Percentiles rank a stretch among this genome's conserved stretches.
phyloP scores from a whole-genome alignment of 2,888 invertebrate species.

The Ochropleura leucogaster region DNA sequence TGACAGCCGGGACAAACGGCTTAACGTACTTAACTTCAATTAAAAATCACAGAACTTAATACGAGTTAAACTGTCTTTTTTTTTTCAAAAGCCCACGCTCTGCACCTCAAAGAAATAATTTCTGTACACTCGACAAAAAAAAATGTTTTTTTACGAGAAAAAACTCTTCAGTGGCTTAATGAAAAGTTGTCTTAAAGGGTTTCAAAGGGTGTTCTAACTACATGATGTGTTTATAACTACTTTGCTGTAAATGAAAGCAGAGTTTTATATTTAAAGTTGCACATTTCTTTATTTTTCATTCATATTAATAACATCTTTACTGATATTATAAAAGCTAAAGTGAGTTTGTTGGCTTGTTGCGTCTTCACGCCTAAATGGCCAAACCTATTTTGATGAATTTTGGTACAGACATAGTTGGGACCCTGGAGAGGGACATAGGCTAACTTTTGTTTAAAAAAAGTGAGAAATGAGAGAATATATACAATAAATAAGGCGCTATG shows the following conservation, averaged over 20 bases:
- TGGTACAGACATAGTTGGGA: too few relatives aligned
- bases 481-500: too few relatives aligned
- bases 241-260: conserved; percentile 20
- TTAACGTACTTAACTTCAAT: too few relatives aligned
- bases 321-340: too few relatives aligned
- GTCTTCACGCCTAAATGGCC: too few relatives aligned
- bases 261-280: conserved; percentile 15
- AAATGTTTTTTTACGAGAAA: conserved; percentile 61
- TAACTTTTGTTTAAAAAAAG: too few relatives aligned
- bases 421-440: too few relatives aligned
- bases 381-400: too few relatives aligned
- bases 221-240: conserved; percentile 53
- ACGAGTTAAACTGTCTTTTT: conserved; percentile 40
- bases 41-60: conserved; percentile 25
- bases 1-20: too few relatives aligned
- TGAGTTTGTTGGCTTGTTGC: too few relatives aligned
- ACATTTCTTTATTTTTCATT: conserved; percentile 9
- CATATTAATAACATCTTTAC: not conserved
- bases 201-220: conserved; percentile 59
- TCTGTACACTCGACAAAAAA: conserved; percentile 55
- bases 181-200: conserved; percentile 64
- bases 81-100: conserved; percentile 31
- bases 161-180: conserved; percentile 68
- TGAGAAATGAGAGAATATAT: too few relatives aligned
- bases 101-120: conserved; percentile 50